Percentiles rank a stretch among this genome's conserved stretches.
phyloP scores from a whole-genome alignment of 2,113 vertebrate species.

The Papio anubis region DNA sequence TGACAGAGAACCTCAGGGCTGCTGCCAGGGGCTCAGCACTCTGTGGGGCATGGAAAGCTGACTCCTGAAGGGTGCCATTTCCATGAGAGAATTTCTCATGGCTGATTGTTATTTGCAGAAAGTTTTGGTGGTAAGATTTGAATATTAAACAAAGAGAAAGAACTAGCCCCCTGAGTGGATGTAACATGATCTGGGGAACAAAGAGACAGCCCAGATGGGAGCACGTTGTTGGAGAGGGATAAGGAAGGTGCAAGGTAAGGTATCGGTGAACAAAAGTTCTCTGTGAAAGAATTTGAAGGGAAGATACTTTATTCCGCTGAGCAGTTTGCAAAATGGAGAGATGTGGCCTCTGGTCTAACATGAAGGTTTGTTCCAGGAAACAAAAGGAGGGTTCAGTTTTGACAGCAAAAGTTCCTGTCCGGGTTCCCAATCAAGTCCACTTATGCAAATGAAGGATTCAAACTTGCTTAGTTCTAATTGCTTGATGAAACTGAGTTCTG shows the following conservation, averaged over 20 bases:
- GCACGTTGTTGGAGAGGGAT: neutral
- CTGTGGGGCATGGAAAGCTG: accelerated
- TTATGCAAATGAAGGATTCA: neutral
- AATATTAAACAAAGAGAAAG: neutral
- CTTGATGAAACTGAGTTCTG: neutral
- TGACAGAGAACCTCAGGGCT: neutral
- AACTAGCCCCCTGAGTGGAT: neutral
- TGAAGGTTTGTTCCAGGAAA: neutral
- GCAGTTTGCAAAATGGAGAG: neutral
- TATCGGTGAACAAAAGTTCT: neutral
- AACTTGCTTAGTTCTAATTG: neutral
- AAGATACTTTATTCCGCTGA: neutral
- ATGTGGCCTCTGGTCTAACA: neutral
- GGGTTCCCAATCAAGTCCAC: neutral
- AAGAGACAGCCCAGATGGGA: neutral
- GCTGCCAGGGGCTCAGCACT: neutral
- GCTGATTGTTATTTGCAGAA: neutral
- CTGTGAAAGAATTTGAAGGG: neutral
- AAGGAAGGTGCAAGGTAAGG: neutral
- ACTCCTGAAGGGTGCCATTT: neutral
- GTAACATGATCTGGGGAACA: too few relatives aligned
- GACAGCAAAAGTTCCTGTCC: neutral
- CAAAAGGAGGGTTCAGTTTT: neutral
- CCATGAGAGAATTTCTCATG: neutral
- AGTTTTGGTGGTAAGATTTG: neutral